phyloP scores from a whole-genome alignment of 2,888 invertebrate genomes.

The Drosophila imparisetae region DNA sequence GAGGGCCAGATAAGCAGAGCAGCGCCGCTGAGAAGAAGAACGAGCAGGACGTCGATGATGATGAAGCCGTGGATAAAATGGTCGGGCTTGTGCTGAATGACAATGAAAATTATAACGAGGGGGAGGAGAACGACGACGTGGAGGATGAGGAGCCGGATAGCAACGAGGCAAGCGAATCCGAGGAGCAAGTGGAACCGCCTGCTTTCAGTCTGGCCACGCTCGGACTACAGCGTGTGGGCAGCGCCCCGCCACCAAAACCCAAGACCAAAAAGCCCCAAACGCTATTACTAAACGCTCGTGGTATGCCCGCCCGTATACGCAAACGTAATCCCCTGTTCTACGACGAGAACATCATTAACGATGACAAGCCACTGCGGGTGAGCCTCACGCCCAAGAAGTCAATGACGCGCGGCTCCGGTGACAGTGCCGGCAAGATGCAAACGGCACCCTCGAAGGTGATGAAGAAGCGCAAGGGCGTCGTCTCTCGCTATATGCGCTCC shows the following conservation, averaged over 20 bases:
- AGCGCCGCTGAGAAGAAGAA: slow-evolving; percentile 21
- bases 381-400: slow-evolving; percentile 85
- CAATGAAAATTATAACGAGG: slow-evolving; percentile 24
- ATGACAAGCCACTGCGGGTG: slow-evolving; percentile 89
- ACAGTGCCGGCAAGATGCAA: slow-evolving; percentile 48
- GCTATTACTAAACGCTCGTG: slow-evolving; percentile 93
- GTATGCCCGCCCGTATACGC: slow-evolving; percentile 95
- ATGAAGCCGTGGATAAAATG: slow-evolving; percentile 10
- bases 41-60: slow-evolving; percentile 25
- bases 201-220: slow-evolving; percentile 92
- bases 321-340: slow-evolving; percentile 95
- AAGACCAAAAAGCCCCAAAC: slow-evolving; percentile 88
- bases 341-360: slow-evolving; percentile 94
- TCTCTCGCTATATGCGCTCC: slow-evolving; percentile 84
- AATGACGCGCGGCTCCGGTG: slow-evolving; percentile 40
- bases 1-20: background rate
- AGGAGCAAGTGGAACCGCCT: slow-evolving; percentile 89
- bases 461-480: slow-evolving; percentile 85
- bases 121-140: slow-evolving; percentile 2
- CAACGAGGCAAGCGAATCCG: slow-evolving; percentile 84
- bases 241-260: slow-evolving; percentile 89
- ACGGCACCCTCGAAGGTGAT: slow-evolving; percentile 85
- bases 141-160: slow-evolving; percentile 48
- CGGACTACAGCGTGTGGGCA: slow-evolving; percentile 92
- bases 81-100: slow-evolving; percentile 20